Base-by-base conservation (phyloP, 1,140 invertebrate species). In the Scaptomyza hsui region DNA sequence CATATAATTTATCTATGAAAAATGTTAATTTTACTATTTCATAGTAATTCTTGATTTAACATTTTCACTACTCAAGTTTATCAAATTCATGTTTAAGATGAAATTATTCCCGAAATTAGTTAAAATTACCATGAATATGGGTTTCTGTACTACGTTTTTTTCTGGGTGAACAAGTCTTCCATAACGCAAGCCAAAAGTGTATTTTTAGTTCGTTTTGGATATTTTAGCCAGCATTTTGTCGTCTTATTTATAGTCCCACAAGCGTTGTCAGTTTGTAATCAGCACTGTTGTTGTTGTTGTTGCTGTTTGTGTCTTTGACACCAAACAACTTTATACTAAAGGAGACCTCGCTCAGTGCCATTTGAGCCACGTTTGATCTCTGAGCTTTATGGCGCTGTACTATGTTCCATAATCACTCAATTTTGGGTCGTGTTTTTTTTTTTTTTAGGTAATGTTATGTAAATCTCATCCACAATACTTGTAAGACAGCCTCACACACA, bases 271-370 rank as follows among this genome's bases (percentile, higher is more conserved):
- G 26, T 15, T 45, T 15, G 44, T 51, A 51, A 51, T 69, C 57
- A 37, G 32, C 68, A 55, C 37, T 57, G 39, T 62, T 51, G 29
- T 29, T 51, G 55, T 47, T 63, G 29, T 63, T 52, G 32, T n/a
- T 47, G 19, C 53, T 47, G 65, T 63, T 59, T 47, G 65, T 63
- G 60, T 65, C 32, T 49, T 45, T 72, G 68, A 75, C 72, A 72
- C 69, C 55, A 65, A 75, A 72, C 72, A 75, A 72, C 69, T 72
- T 44, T 42, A 75, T 72, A 67, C 10, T 56, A 49, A 39, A 45
- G 51, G n/a, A 71, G 32, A 65, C 62, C 56, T 72, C 72, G 48
- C 37, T 59, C 56, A 47, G 29, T 55, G 69, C 48, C 49, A 44
- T 57, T 52, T 51, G 29, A 51, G 65, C 24, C 41, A 48, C 35